phyloP scores from a whole-genome alignment of 2,113 vertebrate species.

The Gopherus evgoodei region DNA sequence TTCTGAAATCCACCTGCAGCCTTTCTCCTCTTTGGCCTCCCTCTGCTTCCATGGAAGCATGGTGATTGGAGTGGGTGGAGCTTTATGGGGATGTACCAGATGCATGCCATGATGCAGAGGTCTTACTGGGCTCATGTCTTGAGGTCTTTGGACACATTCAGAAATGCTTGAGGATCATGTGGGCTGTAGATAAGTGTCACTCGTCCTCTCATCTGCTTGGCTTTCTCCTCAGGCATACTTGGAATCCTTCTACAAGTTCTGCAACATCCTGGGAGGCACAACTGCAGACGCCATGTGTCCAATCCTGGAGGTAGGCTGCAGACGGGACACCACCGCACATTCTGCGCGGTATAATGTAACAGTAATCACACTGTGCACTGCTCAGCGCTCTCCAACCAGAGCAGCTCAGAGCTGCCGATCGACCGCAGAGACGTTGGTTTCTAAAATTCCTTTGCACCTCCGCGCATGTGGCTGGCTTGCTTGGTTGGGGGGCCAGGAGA shows the following conservation, averaged over 20 bases:
- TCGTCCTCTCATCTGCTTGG: background rate
- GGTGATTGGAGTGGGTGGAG: background rate
- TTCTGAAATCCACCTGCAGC: background rate
- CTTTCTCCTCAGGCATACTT: constrained; percentile 88
- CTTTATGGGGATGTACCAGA: background rate
- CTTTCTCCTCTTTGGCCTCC: background rate
- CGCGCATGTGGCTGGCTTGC: background rate
- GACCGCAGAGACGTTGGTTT: background rate
- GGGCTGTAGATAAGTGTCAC: background rate
- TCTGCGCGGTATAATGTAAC: too few relatives aligned
- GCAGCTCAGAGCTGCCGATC: background rate
- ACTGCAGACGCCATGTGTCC: constrained; percentile 98
- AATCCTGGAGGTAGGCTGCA: constrained; percentile 90
- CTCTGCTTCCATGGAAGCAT: background rate
- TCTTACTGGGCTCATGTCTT: accelerated
- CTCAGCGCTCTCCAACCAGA: background rate
- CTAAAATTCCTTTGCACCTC: background rate
- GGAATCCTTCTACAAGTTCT: constrained; percentile 98
- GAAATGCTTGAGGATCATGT: background rate
- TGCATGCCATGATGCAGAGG: background rate
- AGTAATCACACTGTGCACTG: too few relatives aligned
- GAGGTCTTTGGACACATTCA: background rate
- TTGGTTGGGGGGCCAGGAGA: background rate
- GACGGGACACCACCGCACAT: too few relatives aligned
- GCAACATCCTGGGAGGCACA: constrained; percentile 93